phyloP scores from a whole-genome alignment of 2,797 vertebrate genomes.

The Pogoniulus pusillus region DNA sequence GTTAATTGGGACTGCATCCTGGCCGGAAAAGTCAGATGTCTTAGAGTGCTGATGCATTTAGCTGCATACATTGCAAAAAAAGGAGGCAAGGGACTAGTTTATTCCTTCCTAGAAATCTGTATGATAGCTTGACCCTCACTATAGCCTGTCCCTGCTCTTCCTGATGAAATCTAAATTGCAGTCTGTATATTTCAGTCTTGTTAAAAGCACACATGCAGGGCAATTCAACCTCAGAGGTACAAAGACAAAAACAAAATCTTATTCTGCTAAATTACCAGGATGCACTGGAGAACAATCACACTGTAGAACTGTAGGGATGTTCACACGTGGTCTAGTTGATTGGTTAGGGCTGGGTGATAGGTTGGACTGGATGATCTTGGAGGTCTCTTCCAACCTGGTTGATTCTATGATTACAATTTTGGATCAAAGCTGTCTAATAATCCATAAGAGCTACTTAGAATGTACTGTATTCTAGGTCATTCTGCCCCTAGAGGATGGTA shows the following conservation, averaged over 20 bases:
- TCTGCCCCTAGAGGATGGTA: not conserved
- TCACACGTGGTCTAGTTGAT: no score
- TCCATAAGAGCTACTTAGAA: not conserved
- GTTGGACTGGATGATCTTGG: no score
- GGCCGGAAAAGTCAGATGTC: not conserved
- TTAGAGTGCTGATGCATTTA: not conserved
- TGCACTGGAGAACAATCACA: not conserved
- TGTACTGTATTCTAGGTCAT: not conserved
- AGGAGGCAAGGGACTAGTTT: not conserved
- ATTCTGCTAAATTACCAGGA: not conserved
- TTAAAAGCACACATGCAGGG: not conserved
- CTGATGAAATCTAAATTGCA: not conserved
- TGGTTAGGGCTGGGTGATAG: no score
- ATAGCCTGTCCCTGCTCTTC: not conserved
- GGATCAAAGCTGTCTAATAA: not conserved
- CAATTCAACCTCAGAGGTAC: not conserved
- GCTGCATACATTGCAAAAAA: not conserved
- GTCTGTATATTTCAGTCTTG: not conserved
- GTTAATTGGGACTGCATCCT: not conserved
- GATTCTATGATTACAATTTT: not conserved
- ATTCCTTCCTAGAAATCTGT: not conserved
- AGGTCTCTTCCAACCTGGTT: no score
- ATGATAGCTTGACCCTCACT: not conserved
- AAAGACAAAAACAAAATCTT: not conserved
- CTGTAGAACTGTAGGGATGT: not conserved